Conservation (phyloP, 1,140 invertebrate genomes). For the Mesaphorura yosii region DNA sequence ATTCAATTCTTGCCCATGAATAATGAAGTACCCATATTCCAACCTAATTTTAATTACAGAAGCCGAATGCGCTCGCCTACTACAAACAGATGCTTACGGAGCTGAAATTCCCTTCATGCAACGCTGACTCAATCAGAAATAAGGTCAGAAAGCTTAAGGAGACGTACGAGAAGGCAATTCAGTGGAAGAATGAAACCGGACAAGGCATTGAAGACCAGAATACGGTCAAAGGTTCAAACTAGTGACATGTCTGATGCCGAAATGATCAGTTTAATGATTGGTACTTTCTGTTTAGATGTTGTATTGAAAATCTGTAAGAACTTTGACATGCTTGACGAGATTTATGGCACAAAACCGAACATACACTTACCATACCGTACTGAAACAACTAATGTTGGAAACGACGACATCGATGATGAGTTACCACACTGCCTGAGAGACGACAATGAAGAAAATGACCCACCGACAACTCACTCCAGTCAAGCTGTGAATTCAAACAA, state of each 20-base stretch:
- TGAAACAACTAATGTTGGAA: background rate
- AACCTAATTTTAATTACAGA: too few species aligned
- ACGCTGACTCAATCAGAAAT: background rate
- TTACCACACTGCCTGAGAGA: background rate
- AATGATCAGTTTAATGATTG: background rate
- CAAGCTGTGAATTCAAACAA: background rate
- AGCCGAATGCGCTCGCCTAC: background rate
- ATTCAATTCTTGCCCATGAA: too few species aligned
- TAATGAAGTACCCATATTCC: too few species aligned
- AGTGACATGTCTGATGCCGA: background rate
- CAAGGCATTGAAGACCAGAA: background rate
- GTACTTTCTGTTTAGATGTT: too few species aligned
- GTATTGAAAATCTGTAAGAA: background rate
- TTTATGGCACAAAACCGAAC: background rate
- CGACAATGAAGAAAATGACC: background rate
- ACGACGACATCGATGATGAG: background rate
- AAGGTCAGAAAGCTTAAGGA: slow-evolving; percentile 1
- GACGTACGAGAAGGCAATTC: background rate
- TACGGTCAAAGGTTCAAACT: background rate
- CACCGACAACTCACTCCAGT: background rate
- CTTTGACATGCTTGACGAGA: slow-evolving; percentile 8
- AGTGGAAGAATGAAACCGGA: slow-evolving; percentile 6
- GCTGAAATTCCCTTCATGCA: background rate
- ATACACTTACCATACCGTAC: background rate
- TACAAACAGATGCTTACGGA: background rate